Percentiles rank a stretch among this genome's conserved stretches.
Evolutionary conservation across 2,797 vertebrate species (phyloP).

Genomic region (Sciurus carolinensis): DNA sequence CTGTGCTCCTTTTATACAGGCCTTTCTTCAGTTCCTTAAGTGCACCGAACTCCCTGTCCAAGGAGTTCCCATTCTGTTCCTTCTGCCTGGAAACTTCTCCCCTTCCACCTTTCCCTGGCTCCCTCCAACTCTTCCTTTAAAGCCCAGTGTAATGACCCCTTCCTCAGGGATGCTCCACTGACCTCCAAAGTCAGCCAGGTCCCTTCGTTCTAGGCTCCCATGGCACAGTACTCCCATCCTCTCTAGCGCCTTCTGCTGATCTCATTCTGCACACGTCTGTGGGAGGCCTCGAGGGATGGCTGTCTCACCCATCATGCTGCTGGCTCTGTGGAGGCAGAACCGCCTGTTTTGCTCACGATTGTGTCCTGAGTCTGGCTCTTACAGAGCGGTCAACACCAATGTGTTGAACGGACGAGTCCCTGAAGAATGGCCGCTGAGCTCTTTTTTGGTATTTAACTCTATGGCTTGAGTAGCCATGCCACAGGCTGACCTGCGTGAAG

Average conservation of each 20-base stretch:
- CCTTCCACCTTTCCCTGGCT: background rate
- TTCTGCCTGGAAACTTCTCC: too few species aligned
- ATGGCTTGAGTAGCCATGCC: background rate
- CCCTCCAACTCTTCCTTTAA: background rate
- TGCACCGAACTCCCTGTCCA: fast-evolving
- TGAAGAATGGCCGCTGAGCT: background rate
- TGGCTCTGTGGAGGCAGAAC: background rate
- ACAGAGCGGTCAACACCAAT: background rate
- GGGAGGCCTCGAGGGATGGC: background rate
- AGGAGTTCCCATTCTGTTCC: background rate
- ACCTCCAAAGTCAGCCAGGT: background rate
- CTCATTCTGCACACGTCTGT: background rate
- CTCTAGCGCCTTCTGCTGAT: background rate
- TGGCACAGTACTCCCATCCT: background rate
- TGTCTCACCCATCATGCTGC: background rate
- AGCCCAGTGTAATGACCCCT: background rate
- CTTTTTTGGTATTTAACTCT: background rate
- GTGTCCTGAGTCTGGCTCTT: background rate
- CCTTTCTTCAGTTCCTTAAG: conserved; percentile 1
- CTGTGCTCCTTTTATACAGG: background rate
- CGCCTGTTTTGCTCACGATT: background rate
- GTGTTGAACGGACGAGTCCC: too few species aligned
- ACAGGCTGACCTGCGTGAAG: background rate
- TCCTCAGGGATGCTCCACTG: background rate
- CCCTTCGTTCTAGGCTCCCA: too few species aligned